Conservation (phyloP, 2,888 invertebrate species). For the Ectemnius continuus region DNA sequence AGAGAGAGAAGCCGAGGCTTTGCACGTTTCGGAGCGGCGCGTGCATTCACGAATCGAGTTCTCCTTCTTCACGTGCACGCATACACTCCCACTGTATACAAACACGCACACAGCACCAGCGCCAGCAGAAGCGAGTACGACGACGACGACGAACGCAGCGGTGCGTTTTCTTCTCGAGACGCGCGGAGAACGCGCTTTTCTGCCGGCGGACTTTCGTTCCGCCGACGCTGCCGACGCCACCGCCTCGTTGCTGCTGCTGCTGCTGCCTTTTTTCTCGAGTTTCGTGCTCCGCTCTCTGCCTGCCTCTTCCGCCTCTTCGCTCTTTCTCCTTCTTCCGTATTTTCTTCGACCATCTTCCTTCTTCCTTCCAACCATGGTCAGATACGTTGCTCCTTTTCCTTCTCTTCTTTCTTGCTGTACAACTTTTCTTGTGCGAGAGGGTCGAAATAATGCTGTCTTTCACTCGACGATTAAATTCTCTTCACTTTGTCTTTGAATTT, state of each 20-base stretch:
- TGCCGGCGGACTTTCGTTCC: constrained; percentile 47
- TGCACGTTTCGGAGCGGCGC: constrained; percentile 47
- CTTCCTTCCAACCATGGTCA: background rate
- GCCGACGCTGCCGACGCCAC: no score
- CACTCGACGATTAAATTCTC: no score
- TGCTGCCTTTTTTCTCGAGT: constrained; percentile 23
- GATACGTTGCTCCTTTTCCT: no score
- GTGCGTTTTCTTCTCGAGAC: constrained; percentile 56
- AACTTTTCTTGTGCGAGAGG: no score
- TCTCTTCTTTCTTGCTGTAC: no score
- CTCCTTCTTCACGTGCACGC: constrained; percentile 48
- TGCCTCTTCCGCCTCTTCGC: constrained; percentile 48
- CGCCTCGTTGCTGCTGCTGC: no score
- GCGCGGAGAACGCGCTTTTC: constrained; percentile 39
- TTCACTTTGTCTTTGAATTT: no score
- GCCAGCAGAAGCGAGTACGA: no score
- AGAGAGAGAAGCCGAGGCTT: constrained; percentile 12
- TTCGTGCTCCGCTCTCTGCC: constrained; percentile 34
- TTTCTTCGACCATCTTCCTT: background rate
- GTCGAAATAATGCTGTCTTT: no score
- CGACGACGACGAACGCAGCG: constrained; percentile 43
- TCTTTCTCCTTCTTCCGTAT: background rate
- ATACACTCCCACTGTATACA: no score
- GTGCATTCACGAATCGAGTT: constrained; percentile 55
- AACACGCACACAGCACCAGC: constrained; percentile 11